Evolutionary conservation across 2,797 vertebrate genomes (phyloP).

Genomic region (Brotula barbata): DNA sequence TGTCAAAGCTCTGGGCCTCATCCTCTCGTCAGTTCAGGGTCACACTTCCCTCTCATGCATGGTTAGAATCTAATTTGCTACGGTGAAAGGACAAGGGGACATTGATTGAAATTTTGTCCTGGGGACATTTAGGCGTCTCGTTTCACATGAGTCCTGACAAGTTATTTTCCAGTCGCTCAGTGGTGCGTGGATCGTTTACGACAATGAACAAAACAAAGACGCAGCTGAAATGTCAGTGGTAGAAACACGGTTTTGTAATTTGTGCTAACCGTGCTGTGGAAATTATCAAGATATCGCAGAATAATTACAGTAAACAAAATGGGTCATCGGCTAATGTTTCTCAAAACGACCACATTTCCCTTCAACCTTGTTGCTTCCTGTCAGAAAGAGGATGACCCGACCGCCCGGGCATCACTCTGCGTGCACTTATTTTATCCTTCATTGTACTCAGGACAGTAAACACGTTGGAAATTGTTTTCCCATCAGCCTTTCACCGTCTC

Average conservation of each 20-base stretch:
- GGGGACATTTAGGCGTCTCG: conserved; percentile 74
- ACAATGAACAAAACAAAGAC: conserved; percentile 55
- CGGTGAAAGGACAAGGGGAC: conserved; percentile 84
- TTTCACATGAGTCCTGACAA: conserved; percentile 78
- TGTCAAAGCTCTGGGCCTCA: conserved; percentile 68
- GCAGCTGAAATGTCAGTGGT: conserved; percentile 5
- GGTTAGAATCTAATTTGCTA: conserved; percentile 81
- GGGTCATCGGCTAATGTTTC: neutral
- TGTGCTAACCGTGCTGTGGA: too few relatives aligned
- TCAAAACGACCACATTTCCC: conserved; percentile 4
- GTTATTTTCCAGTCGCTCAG: conserved; percentile 75
- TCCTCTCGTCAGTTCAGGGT: conserved; percentile 79
- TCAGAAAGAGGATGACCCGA: conserved; percentile 1
- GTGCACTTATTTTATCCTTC: conserved; percentile 45
- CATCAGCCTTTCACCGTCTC: conserved; percentile 30
- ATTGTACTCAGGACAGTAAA: conserved; percentile 44
- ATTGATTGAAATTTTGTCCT: conserved; percentile 83
- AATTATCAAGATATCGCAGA: too few relatives aligned
- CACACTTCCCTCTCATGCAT: conserved; percentile 76
- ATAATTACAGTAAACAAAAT: neutral
- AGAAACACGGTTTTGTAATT: neutral
- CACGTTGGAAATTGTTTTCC: conserved; percentile 48
- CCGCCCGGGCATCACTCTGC: conserved; percentile 18
- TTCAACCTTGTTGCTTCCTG: neutral
- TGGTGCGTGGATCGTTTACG: conserved; percentile 69